Base-by-base conservation (phyloP, 2,888 invertebrate genomes). In the Mycalesis mineus region DNA sequence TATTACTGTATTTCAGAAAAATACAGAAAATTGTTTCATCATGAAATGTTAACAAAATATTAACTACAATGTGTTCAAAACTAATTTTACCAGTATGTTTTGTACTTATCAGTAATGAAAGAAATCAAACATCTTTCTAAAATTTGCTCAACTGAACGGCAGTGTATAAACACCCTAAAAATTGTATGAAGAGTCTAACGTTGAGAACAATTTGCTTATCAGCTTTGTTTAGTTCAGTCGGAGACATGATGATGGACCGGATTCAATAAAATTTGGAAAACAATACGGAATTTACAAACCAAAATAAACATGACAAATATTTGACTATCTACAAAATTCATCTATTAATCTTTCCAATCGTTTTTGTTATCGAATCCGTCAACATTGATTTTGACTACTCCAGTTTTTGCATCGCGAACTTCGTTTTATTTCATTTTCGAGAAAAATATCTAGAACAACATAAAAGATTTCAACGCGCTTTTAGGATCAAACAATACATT, bases 261-360 rank as follows among this genome's bases (percentile, higher is more conserved):
- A 56, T 36, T 60, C 62, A 62, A 64, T 64, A 64, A 58, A 62
- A 64, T 64, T 64, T 60, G 58, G 62, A 64, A 60, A 60, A 64
- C 62, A 62, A 60, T 60, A 55, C 47, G 45, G 54, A 22, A 62
- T 62, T 60, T 61, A 58, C 51, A 60, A 63, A 54, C 55, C 55
- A 50, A 60, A 57, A 55, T 51, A 40, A 58, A 57, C 44, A 49
- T 49, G 51, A 57, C 57, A 57, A 61, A 61, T 57, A 51, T 31
- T 55, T 15, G 31, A 39, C 52, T 62, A 62, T 60, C 62, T 48
- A 55, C 51, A 13, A 52, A 53, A 47, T 57, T 52, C 52, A 62
- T 62, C 60, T 60, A 59, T 52, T 45, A 45, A 57, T 60, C 52
- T 52, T 56, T 48, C 31, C 7, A 28, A 52, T 52, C 52, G 55